Conservation (phyloP, 2,113 vertebrate genomes). For the Setophaga kirtlandii region DNA sequence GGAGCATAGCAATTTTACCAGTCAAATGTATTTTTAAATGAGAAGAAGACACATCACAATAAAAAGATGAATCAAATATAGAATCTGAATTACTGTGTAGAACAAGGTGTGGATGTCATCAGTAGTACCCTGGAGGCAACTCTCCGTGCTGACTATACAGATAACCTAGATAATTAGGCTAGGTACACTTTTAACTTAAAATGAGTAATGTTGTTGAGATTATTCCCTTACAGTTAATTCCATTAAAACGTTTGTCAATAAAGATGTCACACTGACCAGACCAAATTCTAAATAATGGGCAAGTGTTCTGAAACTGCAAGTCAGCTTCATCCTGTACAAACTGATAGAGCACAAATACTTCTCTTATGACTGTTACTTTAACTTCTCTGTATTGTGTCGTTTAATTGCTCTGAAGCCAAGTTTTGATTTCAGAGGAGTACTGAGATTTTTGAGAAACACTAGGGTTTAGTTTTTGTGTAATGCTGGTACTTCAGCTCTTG, state of each 20-base stretch:
- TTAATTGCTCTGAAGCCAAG: background rate
- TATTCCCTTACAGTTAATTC: background rate
- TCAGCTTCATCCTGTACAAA: background rate
- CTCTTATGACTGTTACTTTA: background rate
- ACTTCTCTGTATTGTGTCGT: background rate
- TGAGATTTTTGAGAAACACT: constrained; percentile 8
- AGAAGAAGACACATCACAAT: background rate
- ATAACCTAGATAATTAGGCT: background rate
- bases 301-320: background rate
- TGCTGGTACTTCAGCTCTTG: background rate
- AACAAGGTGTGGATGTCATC: background rate
- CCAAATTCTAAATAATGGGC: background rate
- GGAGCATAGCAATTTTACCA: background rate
- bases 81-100: background rate
- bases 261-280: background rate
- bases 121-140: rapidly evolving
- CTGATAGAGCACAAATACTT: background rate
- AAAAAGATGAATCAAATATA: background rate
- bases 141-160: rapidly evolving
- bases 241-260: background rate
- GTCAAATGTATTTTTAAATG: background rate
- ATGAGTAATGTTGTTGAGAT: background rate
- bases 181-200: background rate
- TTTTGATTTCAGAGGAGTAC: background rate
- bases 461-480: background rate